A percentile compares a stretch with the other conserved stretches of the same genome.
phyloP scores from a whole-genome alignment of 2,797 vertebrate genomes.

The Serranus cabrilla region DNA sequence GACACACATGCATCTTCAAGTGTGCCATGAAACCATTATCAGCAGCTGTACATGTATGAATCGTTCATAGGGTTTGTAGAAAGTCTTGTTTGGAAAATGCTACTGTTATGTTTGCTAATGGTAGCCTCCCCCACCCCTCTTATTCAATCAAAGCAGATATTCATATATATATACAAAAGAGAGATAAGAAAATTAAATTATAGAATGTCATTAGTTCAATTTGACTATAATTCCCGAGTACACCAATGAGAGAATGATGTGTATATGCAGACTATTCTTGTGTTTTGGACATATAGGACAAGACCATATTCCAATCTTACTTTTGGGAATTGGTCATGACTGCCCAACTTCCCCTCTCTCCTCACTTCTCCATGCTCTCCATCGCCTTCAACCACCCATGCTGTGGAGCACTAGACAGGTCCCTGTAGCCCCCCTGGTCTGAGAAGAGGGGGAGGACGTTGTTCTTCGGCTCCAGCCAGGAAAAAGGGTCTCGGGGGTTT shows the following conservation, averaged over 20 bases:
- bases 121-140: not conserved
- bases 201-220: not conserved
- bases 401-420: slow-evolving; percentile 61
- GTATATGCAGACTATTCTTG: slow-evolving; percentile 13
- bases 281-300: slow-evolving; percentile 43
- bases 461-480: slow-evolving; percentile 92
- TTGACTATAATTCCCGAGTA: not conserved
- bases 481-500: slow-evolving; percentile 91
- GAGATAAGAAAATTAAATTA: not conserved
- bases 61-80: not conserved
- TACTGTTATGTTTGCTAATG: not conserved
- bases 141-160: not conserved
- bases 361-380: slow-evolving; percentile 30
- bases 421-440: slow-evolving; percentile 53
- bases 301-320: slow-evolving; percentile 61
- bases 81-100: not conserved
- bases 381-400: slow-evolving; percentile 72
- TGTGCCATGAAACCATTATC: not conserved
- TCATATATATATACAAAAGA: not conserved
- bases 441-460: slow-evolving; percentile 82
- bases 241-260: not conserved
- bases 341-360: slow-evolving; percentile 42
- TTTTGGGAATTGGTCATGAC: slow-evolving; percentile 54
- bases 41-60: not conserved
- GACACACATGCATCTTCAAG: not conserved